A percentile compares a stretch with the other conserved stretches of the same genome.
phyloP scores from a whole-genome alignment of 2,888 invertebrate genomes.

The Sussaba pulchella region DNA sequence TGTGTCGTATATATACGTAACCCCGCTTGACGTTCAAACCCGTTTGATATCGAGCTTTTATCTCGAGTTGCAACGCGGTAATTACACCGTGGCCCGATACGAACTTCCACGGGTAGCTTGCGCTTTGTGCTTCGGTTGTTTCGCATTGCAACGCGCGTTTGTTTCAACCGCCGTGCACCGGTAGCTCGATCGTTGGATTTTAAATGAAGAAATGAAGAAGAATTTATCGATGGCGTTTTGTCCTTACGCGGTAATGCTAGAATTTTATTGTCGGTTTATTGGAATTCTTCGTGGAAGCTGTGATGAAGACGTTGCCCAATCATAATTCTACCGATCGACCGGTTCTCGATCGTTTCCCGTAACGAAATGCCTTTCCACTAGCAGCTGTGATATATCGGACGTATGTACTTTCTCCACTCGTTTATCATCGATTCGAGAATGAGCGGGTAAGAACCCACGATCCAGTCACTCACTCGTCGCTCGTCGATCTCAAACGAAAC shows the following conservation, averaged over 20 bases:
- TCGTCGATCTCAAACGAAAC: slow-evolving; percentile 60
- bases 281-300: slow-evolving; percentile 39
- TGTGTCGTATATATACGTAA: slow-evolving; percentile 41
- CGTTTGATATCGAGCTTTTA: slow-evolving; percentile 70
- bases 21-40: slow-evolving; percentile 63
- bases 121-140: slow-evolving; percentile 44
- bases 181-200: slow-evolving; percentile 6
- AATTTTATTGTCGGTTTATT: not conserved
- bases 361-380: slow-evolving; percentile 24
- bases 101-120: slow-evolving; percentile 58
- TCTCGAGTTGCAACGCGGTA: slow-evolving; percentile 69
- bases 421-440: slow-evolving; percentile 58
- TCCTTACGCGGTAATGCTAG: too few species aligned
- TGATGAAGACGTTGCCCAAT: slow-evolving; percentile 66
- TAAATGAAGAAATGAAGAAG: too few species aligned
- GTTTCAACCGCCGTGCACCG: not conserved
- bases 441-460: slow-evolving; percentile 43
- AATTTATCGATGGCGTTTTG: not conserved
- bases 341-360: slow-evolving; percentile 41
- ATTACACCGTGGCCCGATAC: slow-evolving; percentile 68
- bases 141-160: not conserved
- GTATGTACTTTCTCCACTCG: slow-evolving; percentile 59
- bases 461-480: slow-evolving; percentile 53
- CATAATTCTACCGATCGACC: slow-evolving; percentile 62
- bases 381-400: slow-evolving; percentile 28